Conservation (phyloP, 2,113 vertebrate species). For the Paratilapia polleni region DNA sequence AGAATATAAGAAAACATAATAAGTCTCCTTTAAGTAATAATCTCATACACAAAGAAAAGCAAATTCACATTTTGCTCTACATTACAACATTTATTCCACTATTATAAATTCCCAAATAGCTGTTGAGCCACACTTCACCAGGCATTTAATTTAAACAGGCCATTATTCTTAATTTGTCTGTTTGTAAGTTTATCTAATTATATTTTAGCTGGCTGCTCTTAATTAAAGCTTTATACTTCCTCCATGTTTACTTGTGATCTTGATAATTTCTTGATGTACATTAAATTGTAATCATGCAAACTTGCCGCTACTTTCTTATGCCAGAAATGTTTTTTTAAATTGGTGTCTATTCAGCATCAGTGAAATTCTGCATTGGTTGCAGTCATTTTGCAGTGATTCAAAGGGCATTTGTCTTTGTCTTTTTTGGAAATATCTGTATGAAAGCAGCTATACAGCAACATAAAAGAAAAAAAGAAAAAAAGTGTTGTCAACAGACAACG, state of each 20-base stretch:
- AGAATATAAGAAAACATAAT: too few species aligned
- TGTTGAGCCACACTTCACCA: too few species aligned
- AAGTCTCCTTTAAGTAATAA: not conserved
- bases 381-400: not conserved
- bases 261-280: not conserved
- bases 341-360: not conserved
- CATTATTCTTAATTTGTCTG: too few species aligned
- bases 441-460: not conserved
- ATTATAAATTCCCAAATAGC: too few species aligned
- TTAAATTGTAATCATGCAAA: not conserved
- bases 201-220: not conserved
- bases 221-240: not conserved
- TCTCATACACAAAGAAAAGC: not conserved
- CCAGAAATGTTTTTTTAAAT: not conserved
- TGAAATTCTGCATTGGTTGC: not conserved
- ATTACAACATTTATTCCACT: not conserved
- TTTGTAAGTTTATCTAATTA: not conserved
- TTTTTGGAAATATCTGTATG: not conserved
- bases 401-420: not conserved
- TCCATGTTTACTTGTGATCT: not conserved
- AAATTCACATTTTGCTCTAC: not conserved
- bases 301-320: not conserved
- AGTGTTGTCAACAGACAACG: not conserved
- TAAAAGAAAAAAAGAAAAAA: not conserved
- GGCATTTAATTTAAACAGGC: too few species aligned